Evolutionary conservation across 2,113 vertebrate species (phyloP).

Genomic region (Melanerpes formicivorus): DNA sequence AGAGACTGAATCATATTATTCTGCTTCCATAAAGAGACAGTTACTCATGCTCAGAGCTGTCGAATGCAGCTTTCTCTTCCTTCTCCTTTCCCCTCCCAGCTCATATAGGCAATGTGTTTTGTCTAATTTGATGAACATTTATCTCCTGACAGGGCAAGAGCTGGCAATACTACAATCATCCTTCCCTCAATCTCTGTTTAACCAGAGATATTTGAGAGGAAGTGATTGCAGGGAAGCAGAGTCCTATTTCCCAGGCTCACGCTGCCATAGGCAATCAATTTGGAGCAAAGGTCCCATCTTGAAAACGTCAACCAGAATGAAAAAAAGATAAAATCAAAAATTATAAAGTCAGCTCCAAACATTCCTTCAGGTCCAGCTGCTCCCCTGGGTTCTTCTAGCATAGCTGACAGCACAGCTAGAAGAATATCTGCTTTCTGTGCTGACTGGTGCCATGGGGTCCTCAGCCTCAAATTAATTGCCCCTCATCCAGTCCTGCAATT

Average conservation of each 20-base stretch:
- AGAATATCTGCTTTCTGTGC: background rate
- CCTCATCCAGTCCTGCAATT: background rate
- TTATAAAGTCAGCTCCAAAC: background rate
- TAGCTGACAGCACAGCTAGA: background rate
- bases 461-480: background rate
- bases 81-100: background rate
- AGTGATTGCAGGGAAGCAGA: slow-evolving; percentile 16
- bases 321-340: background rate
- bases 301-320: slow-evolving; percentile 13
- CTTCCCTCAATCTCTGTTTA: slow-evolving; percentile 14
- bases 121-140: slow-evolving; percentile 50
- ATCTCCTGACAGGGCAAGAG: slow-evolving; percentile 32
- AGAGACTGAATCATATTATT: background rate
- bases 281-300: slow-evolving; percentile 36
- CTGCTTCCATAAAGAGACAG: background rate
- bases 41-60: background rate
- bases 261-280: slow-evolving; percentile 30
- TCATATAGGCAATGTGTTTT: background rate
- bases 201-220: slow-evolving; percentile 6
- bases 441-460: background rate
- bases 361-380: background rate
- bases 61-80: background rate
- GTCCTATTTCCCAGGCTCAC: background rate
- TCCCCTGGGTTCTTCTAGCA: background rate
- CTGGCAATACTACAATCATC: background rate